Evolutionary conservation across 2,797 vertebrate genomes (phyloP).

Genomic region (Halcyon smyrnensis): DNA sequence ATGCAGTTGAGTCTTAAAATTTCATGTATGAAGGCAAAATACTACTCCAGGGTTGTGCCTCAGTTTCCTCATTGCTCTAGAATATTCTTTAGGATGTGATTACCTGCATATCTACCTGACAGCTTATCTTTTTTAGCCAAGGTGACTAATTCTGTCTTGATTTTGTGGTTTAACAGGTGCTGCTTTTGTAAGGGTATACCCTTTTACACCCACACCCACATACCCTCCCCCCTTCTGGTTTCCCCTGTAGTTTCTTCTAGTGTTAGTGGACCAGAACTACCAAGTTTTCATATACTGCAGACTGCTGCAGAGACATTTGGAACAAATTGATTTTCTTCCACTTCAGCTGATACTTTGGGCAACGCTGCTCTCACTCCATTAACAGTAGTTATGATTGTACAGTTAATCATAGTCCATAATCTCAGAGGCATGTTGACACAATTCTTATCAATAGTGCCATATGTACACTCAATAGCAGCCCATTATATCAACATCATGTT

Average conservation of each 20-base stretch:
- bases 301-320: neutral
- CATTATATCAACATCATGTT: neutral
- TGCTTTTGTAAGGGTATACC: neutral
- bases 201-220: neutral
- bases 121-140: neutral
- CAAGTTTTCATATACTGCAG: neutral
- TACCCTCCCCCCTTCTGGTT: neutral
- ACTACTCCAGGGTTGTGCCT: neutral
- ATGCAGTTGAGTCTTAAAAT: neutral
- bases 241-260: neutral
- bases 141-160: neutral
- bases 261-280: neutral
- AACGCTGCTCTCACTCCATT: neutral
- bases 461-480: accelerated
- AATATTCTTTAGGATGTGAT: neutral
- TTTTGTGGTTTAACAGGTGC: neutral
- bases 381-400: neutral
- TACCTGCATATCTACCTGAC: neutral
- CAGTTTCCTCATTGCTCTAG: neutral
- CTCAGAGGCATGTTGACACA: accelerated
- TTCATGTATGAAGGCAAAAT: neutral
- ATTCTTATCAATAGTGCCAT: neutral
- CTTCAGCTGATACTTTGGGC: neutral
- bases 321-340: neutral
- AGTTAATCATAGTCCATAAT: neutral